phyloP scores from a whole-genome alignment of 2,797 vertebrate genomes.

The Carapus acus region DNA sequence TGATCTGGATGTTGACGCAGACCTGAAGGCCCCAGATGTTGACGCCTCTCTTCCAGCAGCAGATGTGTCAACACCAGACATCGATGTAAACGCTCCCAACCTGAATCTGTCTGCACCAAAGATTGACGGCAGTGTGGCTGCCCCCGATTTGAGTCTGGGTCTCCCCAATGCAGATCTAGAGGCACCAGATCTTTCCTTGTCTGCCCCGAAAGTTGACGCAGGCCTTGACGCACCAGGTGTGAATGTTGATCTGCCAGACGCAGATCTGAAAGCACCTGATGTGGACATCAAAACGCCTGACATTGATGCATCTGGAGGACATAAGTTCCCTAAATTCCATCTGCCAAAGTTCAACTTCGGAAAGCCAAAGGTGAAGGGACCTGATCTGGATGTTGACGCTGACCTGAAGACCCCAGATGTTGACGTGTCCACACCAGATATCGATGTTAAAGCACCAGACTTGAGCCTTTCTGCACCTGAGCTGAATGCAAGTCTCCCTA shows the following conservation, averaged over 20 bases:
- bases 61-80: constrained; percentile 20
- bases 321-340: constrained; percentile 42
- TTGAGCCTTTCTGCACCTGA: constrained; percentile 26
- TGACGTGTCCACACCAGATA: constrained; percentile 26
- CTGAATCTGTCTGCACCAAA: constrained; percentile 31
- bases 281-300: constrained; percentile 27
- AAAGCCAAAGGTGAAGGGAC: constrained; percentile 38
- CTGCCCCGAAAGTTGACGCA: constrained; percentile 15
- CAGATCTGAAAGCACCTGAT: constrained; percentile 35
- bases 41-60: constrained; percentile 27
- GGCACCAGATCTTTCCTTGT: constrained; percentile 26
- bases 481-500: constrained; percentile 21
- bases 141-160: constrained; percentile 17
- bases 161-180: constrained; percentile 29
- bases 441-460: constrained; percentile 41
- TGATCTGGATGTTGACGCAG: constrained; percentile 38
- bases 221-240: constrained; percentile 29
- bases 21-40: constrained; percentile 31
- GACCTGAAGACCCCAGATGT: constrained; percentile 36
- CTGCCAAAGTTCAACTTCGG: constrained; percentile 40
- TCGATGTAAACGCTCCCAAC: constrained; percentile 34
- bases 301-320: constrained; percentile 36
- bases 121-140: constrained; percentile 25
- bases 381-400: constrained; percentile 28
- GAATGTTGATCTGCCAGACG: constrained; percentile 20